Conservation (phyloP, 2,797 vertebrate species). For the Cheirogaleus major region DNA sequence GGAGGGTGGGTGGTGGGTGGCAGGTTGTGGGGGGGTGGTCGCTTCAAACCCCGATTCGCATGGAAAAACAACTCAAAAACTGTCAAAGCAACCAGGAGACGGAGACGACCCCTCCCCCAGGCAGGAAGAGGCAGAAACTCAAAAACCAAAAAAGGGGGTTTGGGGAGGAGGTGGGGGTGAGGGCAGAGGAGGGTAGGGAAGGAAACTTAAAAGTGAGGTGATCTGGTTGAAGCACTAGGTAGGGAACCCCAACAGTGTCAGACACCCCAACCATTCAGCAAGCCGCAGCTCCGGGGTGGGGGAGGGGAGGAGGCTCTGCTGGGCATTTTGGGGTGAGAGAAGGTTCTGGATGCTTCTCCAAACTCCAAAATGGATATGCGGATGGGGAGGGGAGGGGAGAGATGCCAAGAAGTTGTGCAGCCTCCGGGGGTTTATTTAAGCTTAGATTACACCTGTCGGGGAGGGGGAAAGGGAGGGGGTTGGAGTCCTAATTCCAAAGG, state of each 20-base stretch:
- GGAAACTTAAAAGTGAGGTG: conserved; percentile 88
- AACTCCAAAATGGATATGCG: conserved; percentile 94
- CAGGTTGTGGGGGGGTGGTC: conserved; percentile 65
- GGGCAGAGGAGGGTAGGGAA: conserved; percentile 81
- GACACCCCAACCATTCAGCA: conserved; percentile 90
- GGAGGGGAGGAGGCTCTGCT: conserved; percentile 92
- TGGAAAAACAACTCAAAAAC: conserved; percentile 83
- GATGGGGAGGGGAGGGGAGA: conserved; percentile 79
- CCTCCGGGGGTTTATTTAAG: conserved; percentile 92
- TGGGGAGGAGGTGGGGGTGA: conserved; percentile 70
- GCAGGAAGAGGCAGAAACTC: conserved; percentile 72
- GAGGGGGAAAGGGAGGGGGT: background rate
- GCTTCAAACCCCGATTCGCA: conserved; percentile 90
- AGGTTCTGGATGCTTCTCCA: conserved; percentile 84
- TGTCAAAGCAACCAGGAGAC: conserved; percentile 75
- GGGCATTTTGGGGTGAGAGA: conserved; percentile 95
- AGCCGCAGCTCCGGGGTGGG: conserved; percentile 90
- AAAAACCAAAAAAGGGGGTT: conserved; percentile 77
- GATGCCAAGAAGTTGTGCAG: conserved; percentile 94
- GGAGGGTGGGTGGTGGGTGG: conserved; percentile 45
- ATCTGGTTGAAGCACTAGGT: conserved; percentile 90
- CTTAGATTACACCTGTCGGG: conserved; percentile 98
- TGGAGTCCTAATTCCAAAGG: background rate
- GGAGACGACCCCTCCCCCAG: conserved; percentile 72
- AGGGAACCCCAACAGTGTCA: conserved; percentile 87